These are phyloP conservation scores for Serilophus lunatus DNA, from an alignment of 2,113 vertebrate species.

Conservation along the genomic window DNA sequence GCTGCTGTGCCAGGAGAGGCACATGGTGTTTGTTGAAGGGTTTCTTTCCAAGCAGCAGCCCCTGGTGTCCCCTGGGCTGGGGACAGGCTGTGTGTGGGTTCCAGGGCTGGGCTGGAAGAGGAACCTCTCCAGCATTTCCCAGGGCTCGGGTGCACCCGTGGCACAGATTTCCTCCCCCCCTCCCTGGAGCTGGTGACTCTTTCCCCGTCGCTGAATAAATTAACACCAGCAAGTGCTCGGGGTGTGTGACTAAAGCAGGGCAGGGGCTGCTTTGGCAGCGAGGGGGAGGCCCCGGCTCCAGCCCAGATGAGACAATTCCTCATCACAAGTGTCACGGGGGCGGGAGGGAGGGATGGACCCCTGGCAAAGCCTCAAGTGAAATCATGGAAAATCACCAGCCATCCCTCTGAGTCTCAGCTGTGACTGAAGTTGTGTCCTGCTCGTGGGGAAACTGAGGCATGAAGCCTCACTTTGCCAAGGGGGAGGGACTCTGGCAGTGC, in stretches of 20 bases:
- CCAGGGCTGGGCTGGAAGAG: background rate
- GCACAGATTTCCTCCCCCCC: background rate
- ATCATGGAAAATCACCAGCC: background rate
- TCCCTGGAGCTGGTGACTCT: background rate
- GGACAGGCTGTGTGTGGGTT: background rate
- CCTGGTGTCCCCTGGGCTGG: background rate
- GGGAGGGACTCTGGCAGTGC: background rate
- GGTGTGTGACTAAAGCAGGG: conserved; percentile 42
- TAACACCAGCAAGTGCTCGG: background rate
- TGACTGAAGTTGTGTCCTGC: background rate
- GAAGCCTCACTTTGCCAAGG: background rate
- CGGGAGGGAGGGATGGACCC: background rate
- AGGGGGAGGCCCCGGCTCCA: background rate
- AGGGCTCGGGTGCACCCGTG: background rate
- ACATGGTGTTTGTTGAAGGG: fast-evolving
- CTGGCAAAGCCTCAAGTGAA: background rate
- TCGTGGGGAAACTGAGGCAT: background rate
- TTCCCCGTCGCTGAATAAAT: conserved; percentile 19
- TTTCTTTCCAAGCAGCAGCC: background rate
- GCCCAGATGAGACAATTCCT: background rate
- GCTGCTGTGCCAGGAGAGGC: background rate
- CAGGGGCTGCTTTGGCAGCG: background rate
- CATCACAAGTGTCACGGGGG: background rate
- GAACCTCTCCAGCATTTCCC: background rate
- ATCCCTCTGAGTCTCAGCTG: background rate